Base-by-base conservation (phyloP, 2,113 vertebrate species). In the Furnarius figulus region DNA sequence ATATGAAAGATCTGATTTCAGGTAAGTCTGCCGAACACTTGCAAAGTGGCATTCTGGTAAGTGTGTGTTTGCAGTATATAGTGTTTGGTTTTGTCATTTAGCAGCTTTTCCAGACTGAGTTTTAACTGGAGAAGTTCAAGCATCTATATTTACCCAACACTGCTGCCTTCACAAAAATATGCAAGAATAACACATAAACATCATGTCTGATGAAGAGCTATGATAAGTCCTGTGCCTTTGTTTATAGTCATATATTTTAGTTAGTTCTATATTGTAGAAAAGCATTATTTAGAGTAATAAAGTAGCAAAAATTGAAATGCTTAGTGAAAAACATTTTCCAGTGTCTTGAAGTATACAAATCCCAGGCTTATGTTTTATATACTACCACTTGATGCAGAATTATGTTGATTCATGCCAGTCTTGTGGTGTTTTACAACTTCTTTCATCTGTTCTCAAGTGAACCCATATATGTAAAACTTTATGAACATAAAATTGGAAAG, bases 161-260 rank as follows among this genome's bases (percentile, higher is more conserved):
- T 10, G 8, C 11, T 68, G 15, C 71, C 30, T 83, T 67, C 19
- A 44, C 42, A 63, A 88, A 79, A 65, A 40, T 23, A n/a, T 21
- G 4, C 2, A 28, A 73, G 14, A 46, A n/a, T 61, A 90, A 28
- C 4, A 5, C 0, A 0, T 17, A 73, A 70, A 80, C 19, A 49
- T 65, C 28, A 46, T 3, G 0, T 25, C 80, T 61, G 17, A 68
- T 80, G 14, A 91, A 58, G 37, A 72, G 14, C 18, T 73, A 50
- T 70, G 37, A 30, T 74, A 65, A 24, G 12, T 44, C 18, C 6
- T 81, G 8, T 39, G 9, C 10, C 53, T 72, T 72, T 68, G 22
- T 83, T 53, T 40, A 9, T n/a, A 59, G 14, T 28, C 19, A 30
- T 37, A 24, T 40, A 59, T 73, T 68, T 73, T 49, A 70, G 73